Evolutionary conservation across 1,140 invertebrate species (phyloP), one percentile per base, ranked within the genome.

Genomic region (Papilio dardanus): DNA sequence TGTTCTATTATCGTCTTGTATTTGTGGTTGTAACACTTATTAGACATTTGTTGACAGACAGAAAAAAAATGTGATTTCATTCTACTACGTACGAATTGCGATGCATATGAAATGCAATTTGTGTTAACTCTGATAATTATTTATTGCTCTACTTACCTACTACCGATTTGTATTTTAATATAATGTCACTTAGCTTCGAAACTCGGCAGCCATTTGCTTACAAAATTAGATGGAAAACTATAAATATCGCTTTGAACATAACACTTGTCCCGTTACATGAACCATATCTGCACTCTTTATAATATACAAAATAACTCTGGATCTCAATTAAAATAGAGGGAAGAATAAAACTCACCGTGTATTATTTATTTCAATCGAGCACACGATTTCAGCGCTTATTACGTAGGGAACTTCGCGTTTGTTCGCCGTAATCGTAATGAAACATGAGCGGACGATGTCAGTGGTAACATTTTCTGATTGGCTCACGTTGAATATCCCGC

Each of bases 121-220:
- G 6, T 50, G 31, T 5, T 12, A 50, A 54, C 46, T 71, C 42
- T 12, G 3, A 73, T 73, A 31, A 78, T 78, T 28, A 79, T 50
- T 71, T 58, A 76, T 68, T 50, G 58, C 71, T 71, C 46, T 79
- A 82, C 78, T 79, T 71, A 86, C 81, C 54, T 79, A 79, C 71
- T 81, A 80, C 33, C 65, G 73, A 67, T 71, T 76, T 76, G 65
- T 79, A 77, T 80, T 79, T 81, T 76, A 69, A 21, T 82, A 83
- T 81, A 89, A 80, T 91, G 88, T 90, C 88, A 93, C 88, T 83
- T 84, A 87, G 88, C 85, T 90, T 87, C 88, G 82, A 84, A 86
- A 84, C 84, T 89, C 92, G 92, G 91, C 92, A 93, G 92, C 92
- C 92, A 93, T 93, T 93, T 93, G 92, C 92, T 91, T 88, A 91